Base-by-base conservation (phyloP, 2,888 invertebrate species). In the Drosophila anomelani region DNA sequence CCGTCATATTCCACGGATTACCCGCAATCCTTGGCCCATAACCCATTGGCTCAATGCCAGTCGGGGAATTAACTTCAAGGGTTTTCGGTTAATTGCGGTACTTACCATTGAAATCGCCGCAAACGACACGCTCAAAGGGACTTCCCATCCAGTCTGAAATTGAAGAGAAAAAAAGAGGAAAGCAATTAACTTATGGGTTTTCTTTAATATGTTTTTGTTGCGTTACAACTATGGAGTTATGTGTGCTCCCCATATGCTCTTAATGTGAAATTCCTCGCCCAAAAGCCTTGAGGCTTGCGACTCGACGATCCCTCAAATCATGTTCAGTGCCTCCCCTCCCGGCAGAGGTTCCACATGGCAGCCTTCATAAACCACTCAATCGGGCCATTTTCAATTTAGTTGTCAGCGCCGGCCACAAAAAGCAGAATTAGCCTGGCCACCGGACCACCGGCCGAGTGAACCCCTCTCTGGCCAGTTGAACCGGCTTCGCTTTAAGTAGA, bases 51-150 rank as follows among this genome's bases (percentile, higher is more conserved):
- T 78, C 90, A 90, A 88, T 84, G 90, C 47, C 88, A 85, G 73
- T 60, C 23, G 61, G 54, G 29, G 55, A 56, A 76, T 81, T 80
- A 76, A 51, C 46, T 70, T 75, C 59, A 75, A 78, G 78, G 74
- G 75, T 78, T 79, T 78, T 23, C 43, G 49, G 61, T 38, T 68
- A 75, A 71, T 72, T 61, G 66, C 46, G 67, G 78, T 85, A 95
- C 95, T 94, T 95, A 96, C 96, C 96, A 95, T 95, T 95, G 93
- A 96, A 97, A 96, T 97, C 96, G 95, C 97, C 97, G 95, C 97
- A 97, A 94, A 97, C 97, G 94, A 97, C 97, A 94, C 97, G 95
- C 94, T 97, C 97, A 94, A 97, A 97, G 92, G 97, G 97, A 94
- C 96, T 97, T 94, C 96, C 97, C 96, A 97, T 97, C 97, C 97